Evolutionary conservation across 2,113 vertebrate genomes (phyloP).

Genomic region (Onychostoma macrolepis): DNA sequence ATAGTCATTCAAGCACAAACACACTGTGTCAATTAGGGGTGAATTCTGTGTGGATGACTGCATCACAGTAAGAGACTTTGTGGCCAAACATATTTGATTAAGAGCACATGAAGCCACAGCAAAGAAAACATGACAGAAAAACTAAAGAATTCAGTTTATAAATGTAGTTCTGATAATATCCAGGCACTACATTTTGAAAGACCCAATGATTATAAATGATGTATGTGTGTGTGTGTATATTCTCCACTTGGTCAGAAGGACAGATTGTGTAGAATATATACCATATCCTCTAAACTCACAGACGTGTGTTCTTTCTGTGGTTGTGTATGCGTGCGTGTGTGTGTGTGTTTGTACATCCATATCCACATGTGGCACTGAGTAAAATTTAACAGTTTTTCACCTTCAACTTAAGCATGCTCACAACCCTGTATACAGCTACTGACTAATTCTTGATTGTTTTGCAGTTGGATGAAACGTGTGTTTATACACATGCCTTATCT

Average conservation of each 20-base stretch:
- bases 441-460: background rate
- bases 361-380: background rate
- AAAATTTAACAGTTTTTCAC: background rate
- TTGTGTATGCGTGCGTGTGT: background rate
- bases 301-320: background rate
- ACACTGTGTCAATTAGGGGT: slow-evolving; percentile 53
- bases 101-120: slow-evolving; percentile 59
- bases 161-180: slow-evolving; percentile 51
- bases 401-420: slow-evolving; percentile 2
- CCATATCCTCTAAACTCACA: background rate
- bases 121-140: slow-evolving; percentile 58
- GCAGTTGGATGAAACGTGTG: background rate
- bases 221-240: background rate
- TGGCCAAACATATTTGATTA: slow-evolving; percentile 53
- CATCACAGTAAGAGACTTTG: slow-evolving; percentile 41
- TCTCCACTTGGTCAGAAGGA: background rate
- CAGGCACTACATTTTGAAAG: slow-evolving; percentile 27
- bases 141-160: slow-evolving; percentile 39
- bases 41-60: slow-evolving; percentile 52
- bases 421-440: background rate
- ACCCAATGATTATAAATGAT: background rate
- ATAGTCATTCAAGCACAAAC: slow-evolving; percentile 35
- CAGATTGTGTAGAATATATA: slow-evolving; percentile 1
- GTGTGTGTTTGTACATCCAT: background rate
- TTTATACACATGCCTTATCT: slow-evolving; percentile 26